Conservation (phyloP, 1,140 invertebrate species). For the Pemphigus obesinymphae region DNA sequence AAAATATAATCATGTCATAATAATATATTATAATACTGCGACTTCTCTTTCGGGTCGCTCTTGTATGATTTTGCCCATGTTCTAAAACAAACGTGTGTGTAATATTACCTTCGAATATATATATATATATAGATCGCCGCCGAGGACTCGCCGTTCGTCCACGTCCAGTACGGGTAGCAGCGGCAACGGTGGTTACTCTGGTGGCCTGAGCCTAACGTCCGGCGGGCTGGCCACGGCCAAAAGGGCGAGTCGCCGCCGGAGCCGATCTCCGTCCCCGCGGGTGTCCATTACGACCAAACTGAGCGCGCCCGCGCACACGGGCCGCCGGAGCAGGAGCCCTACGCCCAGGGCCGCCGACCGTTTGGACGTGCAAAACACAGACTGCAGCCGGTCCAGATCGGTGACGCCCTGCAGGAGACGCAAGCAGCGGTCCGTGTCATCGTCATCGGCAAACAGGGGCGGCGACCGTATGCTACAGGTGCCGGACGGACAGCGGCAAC, state of each 20-base stretch:
- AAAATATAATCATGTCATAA: no score
- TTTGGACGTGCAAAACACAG: background rate
- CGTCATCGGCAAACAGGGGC: background rate
- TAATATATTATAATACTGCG: background rate
- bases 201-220: conserved; percentile 46
- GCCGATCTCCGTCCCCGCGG: conserved; percentile 47
- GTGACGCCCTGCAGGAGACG: background rate
- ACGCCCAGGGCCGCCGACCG: conserved; percentile 35
- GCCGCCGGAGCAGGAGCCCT: conserved; percentile 43
- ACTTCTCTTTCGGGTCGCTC: background rate
- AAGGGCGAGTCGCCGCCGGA: conserved; percentile 43
- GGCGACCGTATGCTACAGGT: background rate
- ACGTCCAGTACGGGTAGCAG: conserved; percentile 55
- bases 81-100: background rate
- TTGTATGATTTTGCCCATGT: background rate
- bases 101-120: background rate
- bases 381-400: background rate
- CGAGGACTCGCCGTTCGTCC: conserved; percentile 56
- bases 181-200: conserved; percentile 47
- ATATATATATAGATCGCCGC: conserved; percentile 53
- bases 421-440: background rate
- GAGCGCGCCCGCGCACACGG: background rate
- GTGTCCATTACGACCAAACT: background rate
- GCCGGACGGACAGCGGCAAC: background rate
- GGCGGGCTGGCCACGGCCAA: conserved; percentile 38